Evolutionary conservation across 2,797 vertebrate genomes (phyloP).

Genomic region (Buphagus erythrorhynchus): DNA sequence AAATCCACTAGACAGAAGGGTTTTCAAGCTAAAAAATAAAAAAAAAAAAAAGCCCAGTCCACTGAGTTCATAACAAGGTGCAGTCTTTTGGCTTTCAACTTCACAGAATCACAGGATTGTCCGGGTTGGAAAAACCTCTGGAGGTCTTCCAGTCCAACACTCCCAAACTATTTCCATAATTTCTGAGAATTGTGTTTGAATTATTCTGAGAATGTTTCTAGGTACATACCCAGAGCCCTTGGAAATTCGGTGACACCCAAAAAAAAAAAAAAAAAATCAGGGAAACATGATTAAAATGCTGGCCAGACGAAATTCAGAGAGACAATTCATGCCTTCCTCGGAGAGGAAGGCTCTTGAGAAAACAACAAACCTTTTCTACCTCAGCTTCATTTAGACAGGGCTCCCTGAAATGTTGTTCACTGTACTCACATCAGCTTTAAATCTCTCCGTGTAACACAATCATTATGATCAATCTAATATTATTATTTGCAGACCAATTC

Average conservation of each 20-base stretch:
- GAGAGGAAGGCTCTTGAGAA: neutral
- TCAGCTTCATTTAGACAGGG: neutral
- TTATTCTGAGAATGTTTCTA: too few species aligned
- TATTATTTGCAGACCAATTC: neutral
- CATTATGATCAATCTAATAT: neutral
- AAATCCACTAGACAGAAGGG: neutral
- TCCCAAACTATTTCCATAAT: rapidly evolving
- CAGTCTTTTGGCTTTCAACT: neutral
- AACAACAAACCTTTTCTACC: neutral
- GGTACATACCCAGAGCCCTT: neutral
- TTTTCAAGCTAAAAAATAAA: neutral
- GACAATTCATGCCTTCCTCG: neutral
- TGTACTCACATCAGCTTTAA: neutral
- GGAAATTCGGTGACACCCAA: neutral
- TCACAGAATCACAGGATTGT: neutral
- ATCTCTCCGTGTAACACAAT: neutral
- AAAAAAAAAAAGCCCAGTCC: neutral
- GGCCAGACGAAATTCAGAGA: neutral
- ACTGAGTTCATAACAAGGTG: neutral
- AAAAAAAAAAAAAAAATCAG: neutral
- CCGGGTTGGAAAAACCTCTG: neutral
- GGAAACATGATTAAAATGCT: neutral
- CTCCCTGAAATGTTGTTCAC: rapidly evolving
- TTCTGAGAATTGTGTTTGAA: neutral
- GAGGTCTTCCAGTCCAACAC: neutral